Base-by-base conservation (phyloP, 2,888 invertebrate species). In the Mesorhabditis spiculigera region DNA sequence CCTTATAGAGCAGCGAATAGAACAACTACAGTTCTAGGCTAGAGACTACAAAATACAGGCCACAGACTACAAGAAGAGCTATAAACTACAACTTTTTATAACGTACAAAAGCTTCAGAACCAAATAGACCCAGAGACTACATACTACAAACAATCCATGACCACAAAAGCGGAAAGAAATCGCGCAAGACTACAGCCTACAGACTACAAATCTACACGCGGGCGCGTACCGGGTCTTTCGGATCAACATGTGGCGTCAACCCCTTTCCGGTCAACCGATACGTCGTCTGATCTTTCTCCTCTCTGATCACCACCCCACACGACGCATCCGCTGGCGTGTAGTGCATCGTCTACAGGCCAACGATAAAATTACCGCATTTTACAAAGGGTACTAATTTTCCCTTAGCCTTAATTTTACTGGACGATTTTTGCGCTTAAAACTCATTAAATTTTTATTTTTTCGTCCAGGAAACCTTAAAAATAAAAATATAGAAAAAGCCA, bases 221-320 rank as follows among this genome's bases (percentile, higher is more conserved):
- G 28, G 42, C 65, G 68, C 72, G 16, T 74, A 82, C 82, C 81
- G 81, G 78, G 69, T 82, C 77, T 44, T 73, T 71, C 45, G 82
- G 82, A 69, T 82, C 78, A 69, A 82, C 73, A 41, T 73, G 74
- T 6, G 82, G 79, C 63, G 79, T 68, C 44, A 71, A 69, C 13
- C 82, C 82, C 45, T 76, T 72, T 43, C 82, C 82, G 65, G 70
- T 73, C 67, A 82, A 78, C 41, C 79, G 78, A 71, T 80, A 82
- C 67, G 79, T 75, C 50, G 76, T 75, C 68, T 82, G 80, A 41
- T 73, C 70, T 45, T 71, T 77, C 71, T 82, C 82, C 64, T 75
- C 74, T n/a, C 82, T 78, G 58, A 44, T 73, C 45, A 77, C 77
- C 67, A 74, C 72, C 41, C 66, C 69, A 58, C 72, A 61, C 65